Conservation (phyloP, 2,113 vertebrate genomes). For the Ranitomeya variabilis region DNA sequence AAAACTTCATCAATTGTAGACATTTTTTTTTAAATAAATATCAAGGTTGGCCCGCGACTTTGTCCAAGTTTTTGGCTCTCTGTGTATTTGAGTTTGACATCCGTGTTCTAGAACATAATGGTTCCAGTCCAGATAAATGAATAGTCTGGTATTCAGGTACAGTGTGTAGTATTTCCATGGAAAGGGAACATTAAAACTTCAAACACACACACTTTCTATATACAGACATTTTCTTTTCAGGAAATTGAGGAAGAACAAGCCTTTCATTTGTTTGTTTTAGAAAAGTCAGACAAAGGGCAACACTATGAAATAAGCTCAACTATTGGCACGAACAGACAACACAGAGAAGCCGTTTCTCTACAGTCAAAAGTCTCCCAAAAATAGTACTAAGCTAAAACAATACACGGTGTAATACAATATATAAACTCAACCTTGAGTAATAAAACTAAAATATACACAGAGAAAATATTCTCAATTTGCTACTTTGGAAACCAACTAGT, state of each 20-base stretch:
- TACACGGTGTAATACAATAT: background rate
- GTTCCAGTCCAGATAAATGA: background rate
- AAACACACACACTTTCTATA: constrained; percentile 7
- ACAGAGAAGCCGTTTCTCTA: background rate
- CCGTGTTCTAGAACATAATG: background rate
- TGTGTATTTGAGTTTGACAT: too few species aligned
- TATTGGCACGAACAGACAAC: background rate
- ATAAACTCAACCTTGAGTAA: background rate
- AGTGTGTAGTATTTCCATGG: background rate
- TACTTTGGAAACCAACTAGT: background rate
- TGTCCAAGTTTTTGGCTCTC: too few species aligned
- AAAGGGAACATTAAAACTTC: constrained; percentile 2
- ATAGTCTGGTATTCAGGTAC: background rate
- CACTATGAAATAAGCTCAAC: background rate
- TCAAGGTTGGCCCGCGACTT: too few species aligned
- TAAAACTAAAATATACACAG: background rate
- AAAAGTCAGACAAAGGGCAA: constrained; percentile 26
- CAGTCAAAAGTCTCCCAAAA: constrained; percentile 18
- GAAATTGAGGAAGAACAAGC: constrained; percentile 38
- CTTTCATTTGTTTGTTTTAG: constrained; percentile 42
- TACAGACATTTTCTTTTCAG: constrained; percentile 31
- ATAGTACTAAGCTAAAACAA: constrained; percentile 26
- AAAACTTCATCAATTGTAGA: too few species aligned
- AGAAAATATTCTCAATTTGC: background rate
- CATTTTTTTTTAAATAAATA: too few species aligned